A percentile compares a stretch with the other conserved stretches of the same genome.
Evolutionary conservation across 2,113 vertebrate genomes (phyloP).

Genomic region (cattle (Bos taurus)): DNA sequence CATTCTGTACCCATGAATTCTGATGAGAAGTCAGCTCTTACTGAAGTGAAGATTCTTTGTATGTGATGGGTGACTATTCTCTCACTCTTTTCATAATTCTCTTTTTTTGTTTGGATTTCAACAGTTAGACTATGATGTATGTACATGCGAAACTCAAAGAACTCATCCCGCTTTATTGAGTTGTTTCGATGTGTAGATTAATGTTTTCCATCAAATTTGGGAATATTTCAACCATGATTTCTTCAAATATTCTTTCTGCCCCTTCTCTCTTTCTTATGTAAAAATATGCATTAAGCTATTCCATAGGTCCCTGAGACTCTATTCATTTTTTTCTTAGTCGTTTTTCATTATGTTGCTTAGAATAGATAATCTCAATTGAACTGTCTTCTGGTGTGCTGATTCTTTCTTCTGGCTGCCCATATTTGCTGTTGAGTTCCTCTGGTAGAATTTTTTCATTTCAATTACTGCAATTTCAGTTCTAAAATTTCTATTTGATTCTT

Average conservation of each 20-base stretch:
- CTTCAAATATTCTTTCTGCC: neutral
- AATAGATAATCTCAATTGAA: neutral
- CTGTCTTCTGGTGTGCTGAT: neutral
- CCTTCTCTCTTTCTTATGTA: neutral
- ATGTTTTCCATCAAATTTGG: neutral
- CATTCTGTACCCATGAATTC: neutral
- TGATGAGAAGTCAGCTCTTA: neutral
- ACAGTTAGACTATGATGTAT: neutral
- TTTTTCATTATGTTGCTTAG: neutral
- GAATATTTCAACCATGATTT: neutral
- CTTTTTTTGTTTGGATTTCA: neutral
- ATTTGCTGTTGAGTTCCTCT: neutral
- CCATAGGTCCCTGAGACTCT: neutral
- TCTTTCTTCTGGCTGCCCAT: neutral
- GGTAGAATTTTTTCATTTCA: neutral
- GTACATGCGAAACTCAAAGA: neutral
- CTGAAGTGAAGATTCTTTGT: neutral
- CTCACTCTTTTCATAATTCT: neutral
- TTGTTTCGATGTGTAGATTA: neutral
- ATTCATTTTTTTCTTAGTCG: neutral
- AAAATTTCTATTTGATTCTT: neutral
- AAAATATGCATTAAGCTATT: neutral
- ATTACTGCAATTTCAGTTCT: neutral
- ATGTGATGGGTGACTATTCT: neutral
- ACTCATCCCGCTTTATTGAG: neutral